Percentiles rank a stretch among this genome's conserved stretches.
These are phyloP conservation scores for Brachionichthys hirsutus DNA, from an alignment of 2,113 vertebrate genomes.

Conservation along the genomic window DNA sequence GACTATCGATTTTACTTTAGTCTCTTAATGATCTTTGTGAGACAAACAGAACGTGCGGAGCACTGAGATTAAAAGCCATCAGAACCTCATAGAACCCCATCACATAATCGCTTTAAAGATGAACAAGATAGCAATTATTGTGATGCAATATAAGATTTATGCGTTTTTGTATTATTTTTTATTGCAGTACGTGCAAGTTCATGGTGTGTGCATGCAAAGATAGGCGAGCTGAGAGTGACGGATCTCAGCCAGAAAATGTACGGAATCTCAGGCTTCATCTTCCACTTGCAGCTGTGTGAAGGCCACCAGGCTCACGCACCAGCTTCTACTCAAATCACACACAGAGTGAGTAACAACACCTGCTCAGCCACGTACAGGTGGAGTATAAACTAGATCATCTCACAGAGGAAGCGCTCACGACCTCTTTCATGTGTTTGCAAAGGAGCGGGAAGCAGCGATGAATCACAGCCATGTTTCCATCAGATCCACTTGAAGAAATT, in stretches of 20 bases:
- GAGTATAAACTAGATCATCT: no score
- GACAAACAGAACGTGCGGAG: no score
- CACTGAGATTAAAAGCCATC: no score
- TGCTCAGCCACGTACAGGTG: neutral
- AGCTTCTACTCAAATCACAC: slow-evolving; percentile 85
- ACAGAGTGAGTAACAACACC: slow-evolving; percentile 79
- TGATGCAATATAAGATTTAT: no score
- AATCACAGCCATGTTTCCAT: slow-evolving; percentile 90
- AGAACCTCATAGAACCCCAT: no score
- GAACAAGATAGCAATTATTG: no score
- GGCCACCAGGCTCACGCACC: slow-evolving; percentile 83
- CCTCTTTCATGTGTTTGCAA: slow-evolving; percentile 15
- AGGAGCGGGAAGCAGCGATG: slow-evolving; percentile 91
- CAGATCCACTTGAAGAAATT: slow-evolving; percentile 72
- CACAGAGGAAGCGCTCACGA: slow-evolving; percentile 9
- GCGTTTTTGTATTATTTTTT: no score
- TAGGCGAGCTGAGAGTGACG: slow-evolving; percentile 85
- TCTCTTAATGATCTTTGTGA: no score
- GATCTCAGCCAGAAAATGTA: slow-evolving; percentile 87
- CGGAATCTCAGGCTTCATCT: slow-evolving; percentile 86
- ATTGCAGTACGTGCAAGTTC: slow-evolving; percentile 83
- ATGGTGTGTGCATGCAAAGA: slow-evolving; percentile 84
- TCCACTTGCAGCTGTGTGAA: slow-evolving; percentile 86
- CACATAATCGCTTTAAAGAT: no score
- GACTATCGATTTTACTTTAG: no score